Base-by-base conservation (phyloP, 2,113 vertebrate species). In the Rhadina sibilatrix region DNA sequence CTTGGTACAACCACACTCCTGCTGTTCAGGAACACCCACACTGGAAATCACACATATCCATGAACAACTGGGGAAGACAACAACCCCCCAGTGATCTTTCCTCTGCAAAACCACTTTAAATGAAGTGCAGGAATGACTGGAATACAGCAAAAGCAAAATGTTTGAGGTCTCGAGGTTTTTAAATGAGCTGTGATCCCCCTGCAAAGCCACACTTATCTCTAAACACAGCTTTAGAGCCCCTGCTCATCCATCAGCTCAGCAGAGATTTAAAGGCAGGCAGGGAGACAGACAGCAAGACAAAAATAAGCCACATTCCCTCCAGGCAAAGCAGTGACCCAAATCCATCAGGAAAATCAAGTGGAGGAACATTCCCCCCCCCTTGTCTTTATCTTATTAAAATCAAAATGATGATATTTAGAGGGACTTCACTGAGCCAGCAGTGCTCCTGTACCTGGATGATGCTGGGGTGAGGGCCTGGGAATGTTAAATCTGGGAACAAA, bases 51-150 rank as follows among this genome's bases (percentile, higher is more conserved):
- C 24, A 66, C 35, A n/a, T 0, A 21, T 1, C 38, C 2, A 11
- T 31, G 27, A 69, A 72, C 31, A 59, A 46, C 44, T 2, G 6
- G 46, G 64, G 23, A 76, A 44, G 16, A 44, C 5, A 54, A 65
- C 8, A 68, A 64, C 35, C 16, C 38, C 65, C 53, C 64, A 47
- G 10, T 0, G 24, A 50, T 3, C 35, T 12, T 35, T 7, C 35
- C 56, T 56, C 33, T 37, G 28, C 35, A 78, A 53, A 40, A 22
- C 37, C 44, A 33, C 17, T 30, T 72, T 24, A 76, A 85, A 52
- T 6, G 3, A 83, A 60, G 27, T 3, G 14, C n/a, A 78, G 66
- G 23, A 56, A 81, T 0, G 6, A 0, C 1, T 14, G 16, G 33
- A 78, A 64, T 2, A 38, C 16, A 47, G n/a, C 64, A 82, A 87